Conservation (phyloP, 1,140 invertebrate genomes). For the Aphelinus atriplicis region DNA sequence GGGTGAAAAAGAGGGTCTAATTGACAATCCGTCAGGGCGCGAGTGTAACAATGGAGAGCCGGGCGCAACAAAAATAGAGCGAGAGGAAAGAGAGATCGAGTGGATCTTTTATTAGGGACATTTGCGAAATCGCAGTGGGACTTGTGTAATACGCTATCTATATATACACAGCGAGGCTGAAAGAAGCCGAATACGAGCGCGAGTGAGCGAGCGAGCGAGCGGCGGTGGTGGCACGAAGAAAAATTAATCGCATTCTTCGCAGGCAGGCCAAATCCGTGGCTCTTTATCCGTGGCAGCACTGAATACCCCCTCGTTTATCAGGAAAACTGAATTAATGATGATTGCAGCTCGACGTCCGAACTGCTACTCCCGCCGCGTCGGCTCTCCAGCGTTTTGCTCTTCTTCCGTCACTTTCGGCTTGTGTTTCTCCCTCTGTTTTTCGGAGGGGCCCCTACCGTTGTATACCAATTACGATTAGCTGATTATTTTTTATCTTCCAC, state of each 20-base stretch:
- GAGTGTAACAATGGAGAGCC: not conserved
- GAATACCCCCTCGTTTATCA: constrained; percentile 61
- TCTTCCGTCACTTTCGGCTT: constrained; percentile 29
- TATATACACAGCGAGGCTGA: constrained; percentile 8
- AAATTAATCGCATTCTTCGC: constrained; percentile 62
- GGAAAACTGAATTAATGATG: constrained; percentile 63
- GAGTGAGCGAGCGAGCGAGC: constrained; percentile 42
- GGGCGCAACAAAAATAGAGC: not conserved
- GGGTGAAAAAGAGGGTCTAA: too few species aligned
- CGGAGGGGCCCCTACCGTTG: too few species aligned
- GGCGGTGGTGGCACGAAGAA: constrained; percentile 55
- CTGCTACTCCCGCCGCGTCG: constrained; percentile 30
- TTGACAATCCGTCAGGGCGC: too few species aligned
- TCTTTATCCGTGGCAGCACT: constrained; percentile 57
- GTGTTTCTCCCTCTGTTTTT: not conserved
- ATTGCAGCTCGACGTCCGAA: constrained; percentile 50
- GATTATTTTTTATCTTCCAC: too few species aligned
- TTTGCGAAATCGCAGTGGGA: constrained; percentile 30
- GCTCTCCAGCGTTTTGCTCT: not conserved
- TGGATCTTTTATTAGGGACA: constrained; percentile 28
- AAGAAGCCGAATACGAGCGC: constrained; percentile 34
- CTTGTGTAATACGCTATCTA: constrained; percentile 18
- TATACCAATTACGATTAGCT: too few species aligned
- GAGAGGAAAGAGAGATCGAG: not conserved
- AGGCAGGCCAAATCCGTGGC: constrained; percentile 53